These are phyloP conservation scores for Doryteuthis pealeii DNA, from an alignment of 1,140 invertebrate species.

Conservation along the genomic window DNA sequence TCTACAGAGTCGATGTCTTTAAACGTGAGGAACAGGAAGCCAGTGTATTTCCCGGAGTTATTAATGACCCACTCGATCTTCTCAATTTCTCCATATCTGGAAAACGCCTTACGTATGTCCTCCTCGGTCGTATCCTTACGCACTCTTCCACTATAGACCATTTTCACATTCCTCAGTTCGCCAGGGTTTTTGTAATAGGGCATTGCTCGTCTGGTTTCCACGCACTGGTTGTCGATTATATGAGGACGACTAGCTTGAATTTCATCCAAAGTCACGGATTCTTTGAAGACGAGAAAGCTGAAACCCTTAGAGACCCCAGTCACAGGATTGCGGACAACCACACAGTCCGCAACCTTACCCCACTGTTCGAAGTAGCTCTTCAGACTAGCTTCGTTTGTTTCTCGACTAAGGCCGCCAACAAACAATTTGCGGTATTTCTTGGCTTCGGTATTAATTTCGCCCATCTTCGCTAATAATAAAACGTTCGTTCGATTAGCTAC, in stretches of 20 bases:
- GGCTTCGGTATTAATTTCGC: conserved; percentile 27
- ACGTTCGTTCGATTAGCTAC: no score
- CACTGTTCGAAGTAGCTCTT: conserved; percentile 94
- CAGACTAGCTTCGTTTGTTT: conserved; percentile 87
- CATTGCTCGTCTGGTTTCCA: neutral
- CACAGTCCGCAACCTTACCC: conserved; percentile 95
- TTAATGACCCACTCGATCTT: conserved; percentile 30
- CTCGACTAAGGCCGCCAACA: conserved; percentile 70
- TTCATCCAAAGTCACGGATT: neutral
- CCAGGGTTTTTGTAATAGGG: neutral
- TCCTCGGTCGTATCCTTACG: conserved; percentile 33
- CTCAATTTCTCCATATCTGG: conserved; percentile 37
- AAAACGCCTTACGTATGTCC: conserved; percentile 34
- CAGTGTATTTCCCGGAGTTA: conserved; percentile 27
- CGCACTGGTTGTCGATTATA: neutral
- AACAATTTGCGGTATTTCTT: conserved; percentile 68
- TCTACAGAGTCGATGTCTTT: conserved; percentile 54
- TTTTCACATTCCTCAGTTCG: conserved; percentile 51
- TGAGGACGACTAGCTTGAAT: neutral
- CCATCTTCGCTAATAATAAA: no score
- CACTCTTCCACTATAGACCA: conserved; percentile 84
- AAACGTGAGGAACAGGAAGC: conserved; percentile 54
- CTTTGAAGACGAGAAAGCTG: neutral
- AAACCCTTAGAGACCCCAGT: conserved; percentile 66
- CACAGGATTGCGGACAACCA: conserved; percentile 96